Base-by-base conservation (phyloP, 2,888 invertebrate genomes). In the Ophonus ardosiacus region DNA sequence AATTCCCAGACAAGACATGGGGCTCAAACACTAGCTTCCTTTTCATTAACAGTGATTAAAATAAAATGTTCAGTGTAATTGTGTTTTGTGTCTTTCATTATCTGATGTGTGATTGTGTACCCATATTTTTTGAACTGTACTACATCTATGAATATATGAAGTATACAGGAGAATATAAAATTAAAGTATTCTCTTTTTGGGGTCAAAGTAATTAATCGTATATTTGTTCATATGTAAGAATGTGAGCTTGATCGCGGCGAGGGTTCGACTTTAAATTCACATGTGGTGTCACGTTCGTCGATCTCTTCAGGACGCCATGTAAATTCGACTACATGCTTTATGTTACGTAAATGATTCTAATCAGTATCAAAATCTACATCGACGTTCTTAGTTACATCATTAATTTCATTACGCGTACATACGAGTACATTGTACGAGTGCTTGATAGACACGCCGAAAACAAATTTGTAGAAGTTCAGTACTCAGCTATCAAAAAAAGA, bases 271-370 rank as follows among this genome's bases (percentile, higher is more conserved):
- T 40, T 15, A 10, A 51, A 8, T 31, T 76, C 78, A 57, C 78
- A 76, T 76, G 78, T 57, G 78, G 57, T 78, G 78, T 78, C 78
- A 78, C 78, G 78, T 78, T 56, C 78, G 15, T 78, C 78, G 31
- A 78, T 78, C 78, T 13, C 78, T 78, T 78, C 78, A 57, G 78
- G 78, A 43, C 78, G 78, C 78, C 78, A 78, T 78, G 78, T 78
- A 78, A 78, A 78, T 78, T 78, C 78, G 78, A 78, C 78, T 78
- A 56, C 78, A 78, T 31, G 78, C 31, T 31, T 56, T 57, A 57
- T 78, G 78, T 78, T 78, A 57, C 78, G 78, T 78, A 78, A 78
- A 78, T 78, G 78, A 57, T 78, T 78, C 57, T 78, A 78, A 78
- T 78, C 78, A 43, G 71, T 74, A 51, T 51, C 18, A 8, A 13